Percentiles rank a stretch among this genome's conserved stretches.
These are phyloP conservation scores for Malurus alboscapulatus DNA, from an alignment of 2,113 vertebrate genomes.

Conservation along the genomic window DNA sequence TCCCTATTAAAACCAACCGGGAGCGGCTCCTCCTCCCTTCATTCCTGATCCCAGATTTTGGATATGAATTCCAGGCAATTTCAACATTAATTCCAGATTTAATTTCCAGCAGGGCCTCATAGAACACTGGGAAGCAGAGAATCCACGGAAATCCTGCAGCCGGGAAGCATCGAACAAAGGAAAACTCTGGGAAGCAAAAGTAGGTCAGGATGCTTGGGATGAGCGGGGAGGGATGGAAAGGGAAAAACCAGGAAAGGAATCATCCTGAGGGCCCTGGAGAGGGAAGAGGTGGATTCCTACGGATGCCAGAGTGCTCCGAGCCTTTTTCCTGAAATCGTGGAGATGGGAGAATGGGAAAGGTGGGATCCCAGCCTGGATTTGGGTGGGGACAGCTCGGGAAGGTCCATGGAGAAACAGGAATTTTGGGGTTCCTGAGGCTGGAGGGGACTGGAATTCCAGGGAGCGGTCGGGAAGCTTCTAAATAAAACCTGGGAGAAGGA, in stretches of 20 bases:
- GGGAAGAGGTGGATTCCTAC: neutral
- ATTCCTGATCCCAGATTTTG: neutral
- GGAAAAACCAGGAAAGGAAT: neutral
- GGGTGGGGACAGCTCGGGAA: neutral
- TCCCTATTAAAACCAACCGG: neutral
- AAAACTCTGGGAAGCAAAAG: conserved; percentile 16
- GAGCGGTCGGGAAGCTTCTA: neutral
- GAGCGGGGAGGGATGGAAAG: neutral
- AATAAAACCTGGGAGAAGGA: neutral
- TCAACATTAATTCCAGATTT: neutral
- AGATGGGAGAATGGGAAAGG: fast-evolving
- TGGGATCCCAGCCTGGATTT: neutral
- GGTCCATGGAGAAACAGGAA: fast-evolving
- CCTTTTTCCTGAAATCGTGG: neutral
- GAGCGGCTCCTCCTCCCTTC: neutral
- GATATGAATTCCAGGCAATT: neutral
- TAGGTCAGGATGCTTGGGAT: conserved; percentile 25
- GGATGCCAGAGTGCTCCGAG: neutral
- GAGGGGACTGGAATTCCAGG: neutral
- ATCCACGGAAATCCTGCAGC: neutral
- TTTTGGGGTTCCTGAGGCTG: neutral
- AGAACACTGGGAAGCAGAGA: neutral
- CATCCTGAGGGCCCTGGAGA: fast-evolving
- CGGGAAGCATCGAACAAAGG: neutral
- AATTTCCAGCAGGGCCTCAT: fast-evolving